phyloP scores from a whole-genome alignment of 2,888 invertebrate genomes.

The Ichneumon xanthorius region DNA sequence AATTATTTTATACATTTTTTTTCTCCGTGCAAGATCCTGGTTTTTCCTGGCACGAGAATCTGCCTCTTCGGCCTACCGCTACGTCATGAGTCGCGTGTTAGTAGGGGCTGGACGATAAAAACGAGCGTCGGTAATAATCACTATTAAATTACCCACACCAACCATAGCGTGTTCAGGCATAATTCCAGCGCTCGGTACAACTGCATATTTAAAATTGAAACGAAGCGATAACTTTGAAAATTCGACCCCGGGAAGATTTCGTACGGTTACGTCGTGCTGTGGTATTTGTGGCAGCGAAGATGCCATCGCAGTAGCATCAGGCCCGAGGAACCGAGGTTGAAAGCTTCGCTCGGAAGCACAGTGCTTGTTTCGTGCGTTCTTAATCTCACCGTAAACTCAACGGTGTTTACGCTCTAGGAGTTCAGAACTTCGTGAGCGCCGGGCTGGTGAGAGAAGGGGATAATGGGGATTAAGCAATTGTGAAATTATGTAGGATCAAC shows the following conservation, averaged over 20 bases:
- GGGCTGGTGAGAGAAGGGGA: background rate
- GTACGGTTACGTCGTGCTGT: background rate
- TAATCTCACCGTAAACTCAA: constrained; percentile 30
- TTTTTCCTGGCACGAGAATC: too few relatives aligned
- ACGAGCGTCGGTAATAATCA: background rate
- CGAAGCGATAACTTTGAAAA: background rate
- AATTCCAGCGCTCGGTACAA: background rate
- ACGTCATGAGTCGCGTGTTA: too few relatives aligned
- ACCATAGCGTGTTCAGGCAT: background rate
- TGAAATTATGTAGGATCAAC: constrained; percentile 31
- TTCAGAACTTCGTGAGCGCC: constrained; percentile 1
- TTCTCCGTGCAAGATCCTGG: too few relatives aligned
- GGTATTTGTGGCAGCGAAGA: background rate
- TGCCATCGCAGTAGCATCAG: background rate
- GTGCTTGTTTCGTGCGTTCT: constrained; percentile 33
- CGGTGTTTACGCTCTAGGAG: constrained; percentile 32
- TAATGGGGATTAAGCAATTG: constrained; percentile 35
- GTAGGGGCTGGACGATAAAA: background rate
- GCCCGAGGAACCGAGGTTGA: constrained; percentile 2
- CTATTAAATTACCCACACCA: background rate
- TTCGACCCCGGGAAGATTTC: background rate
- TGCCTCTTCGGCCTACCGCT: too few relatives aligned
- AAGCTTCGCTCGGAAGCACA: constrained; percentile 23
- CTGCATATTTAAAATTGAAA: background rate
- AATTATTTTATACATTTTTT: too few relatives aligned